Evolutionary conservation across 1,140 invertebrate species (phyloP).

Genomic region (Telenomus remus): DNA sequence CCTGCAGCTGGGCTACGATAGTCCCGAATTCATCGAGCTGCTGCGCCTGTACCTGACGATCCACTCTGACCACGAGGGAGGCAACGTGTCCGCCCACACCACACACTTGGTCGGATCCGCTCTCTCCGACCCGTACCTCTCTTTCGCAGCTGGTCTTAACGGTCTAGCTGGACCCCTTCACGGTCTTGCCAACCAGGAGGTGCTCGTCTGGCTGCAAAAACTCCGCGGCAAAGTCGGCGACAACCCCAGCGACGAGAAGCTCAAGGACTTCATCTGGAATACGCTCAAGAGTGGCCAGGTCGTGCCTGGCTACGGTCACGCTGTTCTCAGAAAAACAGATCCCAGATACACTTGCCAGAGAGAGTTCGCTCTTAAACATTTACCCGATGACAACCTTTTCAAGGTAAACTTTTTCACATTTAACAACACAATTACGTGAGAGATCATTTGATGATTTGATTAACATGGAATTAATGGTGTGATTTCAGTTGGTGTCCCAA

Average conservation of each 20-base stretch:
- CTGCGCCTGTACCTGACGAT: constrained; percentile 97
- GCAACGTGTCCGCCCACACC: constrained; percentile 96
- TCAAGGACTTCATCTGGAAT: constrained; percentile 96
- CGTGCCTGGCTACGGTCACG: constrained; percentile 97
- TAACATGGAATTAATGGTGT: neutral
- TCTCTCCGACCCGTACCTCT: constrained; percentile 94
- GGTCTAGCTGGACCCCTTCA: constrained; percentile 96
- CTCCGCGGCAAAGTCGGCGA: constrained; percentile 87
- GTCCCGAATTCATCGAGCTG: constrained; percentile 91
- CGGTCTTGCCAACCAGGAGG: constrained; percentile 96
- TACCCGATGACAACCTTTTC: constrained; percentile 94
- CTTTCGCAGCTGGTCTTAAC: constrained; percentile 95
- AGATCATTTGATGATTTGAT: neutral
- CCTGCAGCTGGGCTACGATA: constrained; percentile 93
- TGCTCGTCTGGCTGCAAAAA: constrained; percentile 90
- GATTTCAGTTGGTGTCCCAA: constrained; percentile 85
- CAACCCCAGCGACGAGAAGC: constrained; percentile 87
- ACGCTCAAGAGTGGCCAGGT: constrained; percentile 96
- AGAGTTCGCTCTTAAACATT: constrained; percentile 95
- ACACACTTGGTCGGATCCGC: constrained; percentile 96
- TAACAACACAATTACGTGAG: neutral
- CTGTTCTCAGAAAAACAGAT: constrained; percentile 97
- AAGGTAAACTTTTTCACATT: constrained; percentile 77
- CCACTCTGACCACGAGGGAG: constrained; percentile 97
- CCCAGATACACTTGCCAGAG: constrained; percentile 95